A percentile compares a stretch with the other conserved stretches of the same genome.
Evolutionary conservation across 1,140 invertebrate genomes (phyloP).

Genomic region (Megalonaias nervosa): DNA sequence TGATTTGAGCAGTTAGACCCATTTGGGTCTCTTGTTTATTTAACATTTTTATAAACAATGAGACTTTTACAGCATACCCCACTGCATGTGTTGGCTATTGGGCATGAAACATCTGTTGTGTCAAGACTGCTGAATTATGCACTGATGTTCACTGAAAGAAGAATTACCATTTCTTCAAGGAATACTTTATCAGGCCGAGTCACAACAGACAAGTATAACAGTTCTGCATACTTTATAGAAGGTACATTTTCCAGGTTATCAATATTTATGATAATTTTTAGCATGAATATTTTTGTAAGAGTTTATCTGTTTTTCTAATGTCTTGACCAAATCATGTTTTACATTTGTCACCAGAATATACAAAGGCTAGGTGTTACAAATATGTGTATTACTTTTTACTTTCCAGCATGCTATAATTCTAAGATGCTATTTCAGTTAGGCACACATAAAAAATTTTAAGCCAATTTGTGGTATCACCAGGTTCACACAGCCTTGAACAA

Average conservation of each 20-base stretch:
- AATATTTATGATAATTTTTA: neutral
- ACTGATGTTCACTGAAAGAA: conserved; percentile 34
- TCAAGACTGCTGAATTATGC: conserved; percentile 48
- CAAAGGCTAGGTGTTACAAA: no score
- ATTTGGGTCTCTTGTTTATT: no score
- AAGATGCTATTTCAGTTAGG: no score
- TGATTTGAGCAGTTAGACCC: no score
- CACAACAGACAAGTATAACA: conserved; percentile 46
- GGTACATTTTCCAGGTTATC: conserved; percentile 30
- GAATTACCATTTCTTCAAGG: conserved; percentile 25
- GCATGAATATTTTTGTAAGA: neutral
- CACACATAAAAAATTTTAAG: no score
- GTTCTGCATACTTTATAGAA: conserved; percentile 53
- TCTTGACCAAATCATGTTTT: neutral
- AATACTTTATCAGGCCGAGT: conserved; percentile 46
- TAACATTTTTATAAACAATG: no score
- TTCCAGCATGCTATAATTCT: no score
- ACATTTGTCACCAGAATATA: neutral
- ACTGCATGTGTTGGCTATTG: conserved; percentile 50
- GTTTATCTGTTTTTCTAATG: neutral
- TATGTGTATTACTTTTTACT: no score
- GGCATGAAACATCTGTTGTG: conserved; percentile 41
- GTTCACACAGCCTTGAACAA: no score
- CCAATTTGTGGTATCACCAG: no score
- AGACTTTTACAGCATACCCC: conserved; percentile 21